Evolutionary conservation across 2,797 vertebrate genomes (phyloP).

Genomic region (Dipus sagitta): DNA sequence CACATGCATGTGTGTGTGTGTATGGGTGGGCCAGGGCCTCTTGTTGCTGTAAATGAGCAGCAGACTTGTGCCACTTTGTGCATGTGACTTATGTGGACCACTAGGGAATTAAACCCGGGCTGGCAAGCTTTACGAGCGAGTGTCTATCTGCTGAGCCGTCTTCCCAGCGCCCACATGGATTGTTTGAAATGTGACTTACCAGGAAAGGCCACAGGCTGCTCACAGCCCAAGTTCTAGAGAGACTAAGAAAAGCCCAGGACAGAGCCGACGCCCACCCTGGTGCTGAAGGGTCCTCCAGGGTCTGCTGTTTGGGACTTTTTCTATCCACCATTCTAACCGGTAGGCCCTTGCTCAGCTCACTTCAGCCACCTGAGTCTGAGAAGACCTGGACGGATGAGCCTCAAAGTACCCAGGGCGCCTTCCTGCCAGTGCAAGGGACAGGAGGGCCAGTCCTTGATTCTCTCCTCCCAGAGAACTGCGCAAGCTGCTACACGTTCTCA

Average conservation of each 20-base stretch:
- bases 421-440: not conserved
- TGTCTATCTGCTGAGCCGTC: too few relatives aligned
- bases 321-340: fast-evolving
- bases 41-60: too few relatives aligned
- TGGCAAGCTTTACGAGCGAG: too few relatives aligned
- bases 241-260: not conserved
- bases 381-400: not conserved
- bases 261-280: not conserved
- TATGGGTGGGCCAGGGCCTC: too few relatives aligned
- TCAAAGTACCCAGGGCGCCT: not conserved
- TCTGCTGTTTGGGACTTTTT: not conserved
- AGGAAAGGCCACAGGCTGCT: not conserved
- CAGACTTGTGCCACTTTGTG: too few relatives aligned
- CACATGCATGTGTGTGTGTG: too few relatives aligned
- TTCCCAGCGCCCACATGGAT: too few relatives aligned
- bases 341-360: not conserved
- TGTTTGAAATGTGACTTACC: not conserved
- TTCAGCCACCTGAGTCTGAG: not conserved
- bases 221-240: not conserved
- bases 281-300: not conserved
- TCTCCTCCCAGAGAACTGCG: conserved; percentile 24
- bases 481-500: conserved; percentile 72
- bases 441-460: not conserved
- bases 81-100: too few relatives aligned
- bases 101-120: too few relatives aligned